phyloP scores from a whole-genome alignment of 2,888 invertebrate genomes.

The Amphiduros pacificus region DNA sequence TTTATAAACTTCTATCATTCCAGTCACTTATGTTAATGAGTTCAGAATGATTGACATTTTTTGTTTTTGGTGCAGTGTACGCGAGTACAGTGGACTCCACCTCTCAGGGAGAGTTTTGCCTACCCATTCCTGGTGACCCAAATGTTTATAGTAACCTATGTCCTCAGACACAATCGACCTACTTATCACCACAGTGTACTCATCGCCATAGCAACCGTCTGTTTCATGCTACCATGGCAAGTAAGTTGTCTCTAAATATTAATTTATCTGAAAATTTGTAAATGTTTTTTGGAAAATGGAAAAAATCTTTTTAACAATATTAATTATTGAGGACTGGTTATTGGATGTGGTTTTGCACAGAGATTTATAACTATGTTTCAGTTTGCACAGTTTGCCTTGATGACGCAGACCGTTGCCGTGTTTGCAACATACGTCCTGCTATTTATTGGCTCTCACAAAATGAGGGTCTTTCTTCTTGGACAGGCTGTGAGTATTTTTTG shows the following conservation, averaged over 20 bases:
- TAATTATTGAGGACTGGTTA: too few species aligned
- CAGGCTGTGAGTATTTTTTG: slow-evolving; percentile 59
- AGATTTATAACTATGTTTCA: slow-evolving; percentile 66
- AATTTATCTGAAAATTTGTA: too few species aligned
- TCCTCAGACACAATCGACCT: slow-evolving; percentile 18
- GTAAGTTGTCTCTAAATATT: slow-evolving; percentile 45
- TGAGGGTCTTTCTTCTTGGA: slow-evolving; percentile 59
- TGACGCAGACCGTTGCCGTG: slow-evolving; percentile 75
- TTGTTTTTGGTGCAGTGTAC: slow-evolving; percentile 62
- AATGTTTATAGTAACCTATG: slow-evolving; percentile 70
- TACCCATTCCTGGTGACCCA: slow-evolving; percentile 79
- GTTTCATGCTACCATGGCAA: slow-evolving; percentile 64
- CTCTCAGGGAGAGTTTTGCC: slow-evolving; percentile 83
- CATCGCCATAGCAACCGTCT: slow-evolving; percentile 50
- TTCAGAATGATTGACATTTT: neutral
- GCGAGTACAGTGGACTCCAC: slow-evolving; percentile 83
- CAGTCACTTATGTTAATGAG: too few species aligned
- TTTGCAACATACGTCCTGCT: slow-evolving; percentile 69
- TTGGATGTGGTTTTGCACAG: too few species aligned
- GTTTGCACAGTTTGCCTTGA: slow-evolving; percentile 80
- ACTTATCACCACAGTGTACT: slow-evolving; percentile 35
- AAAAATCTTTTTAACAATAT: too few species aligned
- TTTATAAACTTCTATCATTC: neutral
- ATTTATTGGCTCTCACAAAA: slow-evolving; percentile 53
- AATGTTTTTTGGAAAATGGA: too few species aligned